Evolutionary conservation across 2,888 invertebrate species (phyloP), one percentile per base, ranked within the genome.

Genomic region (Empis stercorea): DNA sequence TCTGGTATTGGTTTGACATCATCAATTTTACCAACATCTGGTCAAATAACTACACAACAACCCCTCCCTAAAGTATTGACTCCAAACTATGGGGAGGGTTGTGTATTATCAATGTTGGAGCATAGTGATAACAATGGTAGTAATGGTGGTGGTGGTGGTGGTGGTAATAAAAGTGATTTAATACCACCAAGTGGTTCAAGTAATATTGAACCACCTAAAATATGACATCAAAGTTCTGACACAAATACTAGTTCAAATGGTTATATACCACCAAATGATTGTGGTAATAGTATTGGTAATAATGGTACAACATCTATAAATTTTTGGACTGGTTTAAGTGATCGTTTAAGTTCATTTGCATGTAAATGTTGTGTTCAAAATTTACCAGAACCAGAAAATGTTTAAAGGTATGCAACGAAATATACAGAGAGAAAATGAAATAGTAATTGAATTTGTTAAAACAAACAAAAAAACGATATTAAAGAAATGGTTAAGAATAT

Each of bases 331-430:
- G 62, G 63, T 46, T 58, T 69, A 50, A 65, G 67, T 44, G 65
- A 67, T 50, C 62, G 68, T 10, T 57, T 69, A 45, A 68, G 65
- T 54, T 60, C 63, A 45, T 61, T 69, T 52, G 63, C 64, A 49
- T 69, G 68, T 50, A 65, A 66, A 56, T 69, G 68, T 56, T 69
- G 68, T 57, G 66, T 68, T 53, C 63, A 63, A 17, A 69, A 68
- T 57, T 58, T 69, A 54, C 69, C 68, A 41, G 66, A 65, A 54
- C 68, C 68, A 53, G 68, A 68, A 54, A 66, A 67, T 62, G 67
- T 69, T 52, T 69, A 65, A 58, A 52, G 49, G 27, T 41, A 32
- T 45, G n/a, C n/a, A n/a, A n/a, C n/a, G n/a, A n/a, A n/a, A n/a
- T n/a, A n/a, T n/a, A n/a, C n/a, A n/a, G n/a, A n/a, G n/a, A n/a